Evolutionary conservation across 2,113 vertebrate genomes (phyloP).

Genomic region (Rhodinocichla rosea): DNA sequence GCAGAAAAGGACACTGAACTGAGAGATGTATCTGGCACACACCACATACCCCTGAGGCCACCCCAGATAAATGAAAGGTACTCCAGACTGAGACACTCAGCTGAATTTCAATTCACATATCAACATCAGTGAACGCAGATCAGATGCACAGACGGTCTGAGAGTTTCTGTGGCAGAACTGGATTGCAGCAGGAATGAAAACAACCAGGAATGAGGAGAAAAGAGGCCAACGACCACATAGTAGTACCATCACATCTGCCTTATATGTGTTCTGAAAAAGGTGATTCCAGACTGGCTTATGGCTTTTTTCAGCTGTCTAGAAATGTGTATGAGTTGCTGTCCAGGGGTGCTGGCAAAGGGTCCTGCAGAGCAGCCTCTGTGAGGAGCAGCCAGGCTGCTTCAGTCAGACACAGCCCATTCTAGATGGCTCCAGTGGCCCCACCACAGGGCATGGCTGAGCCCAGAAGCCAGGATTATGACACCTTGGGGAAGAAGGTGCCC

Average conservation of each 20-base stretch:
- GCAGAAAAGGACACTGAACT: not conserved
- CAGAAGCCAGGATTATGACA: not conserved
- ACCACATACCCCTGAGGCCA: not conserved
- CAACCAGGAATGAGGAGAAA: not conserved
- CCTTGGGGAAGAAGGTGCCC: not conserved
- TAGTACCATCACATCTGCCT: not conserved
- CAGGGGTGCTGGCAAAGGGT: rapidly evolving
- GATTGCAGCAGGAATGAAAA: not conserved
- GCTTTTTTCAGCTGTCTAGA: not conserved
- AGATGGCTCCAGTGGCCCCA: not conserved
- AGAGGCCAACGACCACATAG: not conserved
- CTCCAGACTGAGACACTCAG: not conserved
- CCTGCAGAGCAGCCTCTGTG: not conserved
- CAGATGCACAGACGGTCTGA: rapidly evolving
- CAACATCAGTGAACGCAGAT: not conserved
- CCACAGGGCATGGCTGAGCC: not conserved
- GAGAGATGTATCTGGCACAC: not conserved
- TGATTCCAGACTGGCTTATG: not conserved
- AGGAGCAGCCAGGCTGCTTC: not conserved
- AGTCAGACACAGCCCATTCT: rapidly evolving
- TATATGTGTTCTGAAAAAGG: not conserved
- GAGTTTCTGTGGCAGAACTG: not conserved
- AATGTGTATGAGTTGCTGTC: not conserved
- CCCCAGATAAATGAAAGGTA: not conserved
- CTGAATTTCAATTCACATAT: not conserved